phyloP scores from a whole-genome alignment of 2,888 invertebrate species.

The Idaea aversata region DNA sequence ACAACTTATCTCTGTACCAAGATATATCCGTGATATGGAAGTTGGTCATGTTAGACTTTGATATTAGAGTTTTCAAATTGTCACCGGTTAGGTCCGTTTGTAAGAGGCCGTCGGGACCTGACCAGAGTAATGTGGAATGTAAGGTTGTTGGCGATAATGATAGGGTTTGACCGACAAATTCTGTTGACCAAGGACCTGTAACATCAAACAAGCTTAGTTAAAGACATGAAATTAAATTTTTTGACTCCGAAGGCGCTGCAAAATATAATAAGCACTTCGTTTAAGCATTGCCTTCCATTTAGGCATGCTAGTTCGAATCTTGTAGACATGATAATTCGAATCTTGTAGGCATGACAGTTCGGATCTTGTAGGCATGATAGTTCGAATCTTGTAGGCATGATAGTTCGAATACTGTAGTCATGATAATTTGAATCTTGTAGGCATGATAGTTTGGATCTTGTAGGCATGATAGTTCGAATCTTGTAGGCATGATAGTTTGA shows the following conservation, averaged over 20 bases:
- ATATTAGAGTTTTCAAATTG: conserved; percentile 84
- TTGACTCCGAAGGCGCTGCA: neutral
- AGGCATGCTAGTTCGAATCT: no score
- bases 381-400: no score
- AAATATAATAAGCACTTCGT: neutral
- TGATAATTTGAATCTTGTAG: no score
- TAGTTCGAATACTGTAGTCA: no score
- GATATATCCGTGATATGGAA: conserved; percentile 85
- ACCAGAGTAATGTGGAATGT: conserved; percentile 86
- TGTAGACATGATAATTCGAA: no score
- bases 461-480: no score
- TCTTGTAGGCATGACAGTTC: no score
- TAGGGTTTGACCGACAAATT: conserved; percentile 86
- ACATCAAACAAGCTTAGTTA: conserved; percentile 15
- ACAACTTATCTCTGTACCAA: conserved; percentile 88
- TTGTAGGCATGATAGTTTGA: no score
- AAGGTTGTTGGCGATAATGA: conserved; percentile 76
- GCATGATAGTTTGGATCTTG: no score
- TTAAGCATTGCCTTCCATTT: no score
- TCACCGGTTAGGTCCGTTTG: conserved; percentile 91
- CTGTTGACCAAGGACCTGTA: conserved; percentile 88
- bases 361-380: no score
- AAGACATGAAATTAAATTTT: conserved; percentile 3
- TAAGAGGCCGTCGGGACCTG: conserved; percentile 87
- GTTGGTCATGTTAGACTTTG: conserved; percentile 80